A percentile compares a stretch with the other conserved stretches of the same genome.
Evolutionary conservation across 2,888 invertebrate genomes (phyloP).

Genomic region (Osmoderma eremita): DNA sequence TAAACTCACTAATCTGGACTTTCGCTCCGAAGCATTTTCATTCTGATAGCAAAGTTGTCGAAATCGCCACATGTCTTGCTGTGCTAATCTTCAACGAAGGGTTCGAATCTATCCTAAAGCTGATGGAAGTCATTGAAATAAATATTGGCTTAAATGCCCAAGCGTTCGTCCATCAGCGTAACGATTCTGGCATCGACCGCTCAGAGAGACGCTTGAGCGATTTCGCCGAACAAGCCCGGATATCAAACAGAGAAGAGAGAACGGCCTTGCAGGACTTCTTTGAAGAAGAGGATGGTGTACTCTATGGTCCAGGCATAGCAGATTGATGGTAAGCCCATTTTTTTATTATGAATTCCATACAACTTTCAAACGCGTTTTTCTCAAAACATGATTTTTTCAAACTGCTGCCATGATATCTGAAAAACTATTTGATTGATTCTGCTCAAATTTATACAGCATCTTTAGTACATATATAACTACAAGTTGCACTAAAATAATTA

Average conservation of each 20-base stretch:
- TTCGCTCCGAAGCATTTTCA: constrained; percentile 41
- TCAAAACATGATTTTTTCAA: neutral
- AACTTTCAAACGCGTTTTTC: constrained; percentile 2
- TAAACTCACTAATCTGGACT: constrained; percentile 41
- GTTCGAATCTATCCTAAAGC: too few relatives aligned
- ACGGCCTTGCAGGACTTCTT: too few relatives aligned
- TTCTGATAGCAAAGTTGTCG: constrained; percentile 38
- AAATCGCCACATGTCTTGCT: constrained; percentile 37
- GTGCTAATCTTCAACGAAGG: constrained; percentile 16
- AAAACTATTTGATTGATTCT: neutral
- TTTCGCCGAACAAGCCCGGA: neutral
- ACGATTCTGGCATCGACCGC: constrained; percentile 5
- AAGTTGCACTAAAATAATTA: neutral
- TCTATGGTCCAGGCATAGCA: too few relatives aligned
- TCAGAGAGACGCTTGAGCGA: too few relatives aligned
- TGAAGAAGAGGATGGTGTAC: too few relatives aligned
- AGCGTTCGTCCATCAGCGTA: constrained; percentile 9
- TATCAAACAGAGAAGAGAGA: neutral
- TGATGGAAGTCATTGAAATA: too few relatives aligned
- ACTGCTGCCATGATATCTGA: neutral
- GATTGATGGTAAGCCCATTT: too few relatives aligned
- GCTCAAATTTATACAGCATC: constrained; percentile 3
- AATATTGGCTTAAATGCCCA: neutral
- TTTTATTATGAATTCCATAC: too few relatives aligned
- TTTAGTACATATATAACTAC: neutral